Conservation (phyloP, 2,797 vertebrate species). For the Distichodus sexfasciatus region DNA sequence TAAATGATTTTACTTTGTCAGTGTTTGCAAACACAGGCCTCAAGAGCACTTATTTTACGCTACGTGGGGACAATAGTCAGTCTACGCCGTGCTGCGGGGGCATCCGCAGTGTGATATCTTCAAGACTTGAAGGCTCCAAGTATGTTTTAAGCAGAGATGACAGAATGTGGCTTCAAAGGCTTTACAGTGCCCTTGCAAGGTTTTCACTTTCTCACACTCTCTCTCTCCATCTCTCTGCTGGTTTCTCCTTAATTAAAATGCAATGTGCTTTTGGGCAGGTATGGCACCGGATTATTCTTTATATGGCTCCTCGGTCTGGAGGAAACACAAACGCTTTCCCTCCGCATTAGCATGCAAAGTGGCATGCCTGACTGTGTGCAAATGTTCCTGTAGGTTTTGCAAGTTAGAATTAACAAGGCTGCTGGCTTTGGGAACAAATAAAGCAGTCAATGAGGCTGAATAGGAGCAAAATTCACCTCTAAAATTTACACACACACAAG, state of each 20-base stretch:
- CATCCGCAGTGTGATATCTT: not conserved
- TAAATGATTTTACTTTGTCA: not conserved
- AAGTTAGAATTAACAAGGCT: slow-evolving; percentile 23
- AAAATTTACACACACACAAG: slow-evolving; percentile 5
- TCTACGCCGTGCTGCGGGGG: not conserved
- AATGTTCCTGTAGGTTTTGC: slow-evolving; percentile 24
- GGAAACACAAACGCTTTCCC: not conserved
- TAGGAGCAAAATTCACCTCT: slow-evolving; percentile 29
- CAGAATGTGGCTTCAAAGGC: slow-evolving; percentile 14
- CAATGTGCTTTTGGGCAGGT: slow-evolving; percentile 25
- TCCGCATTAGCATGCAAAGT: slow-evolving; percentile 19
- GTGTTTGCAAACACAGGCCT: not conserved
- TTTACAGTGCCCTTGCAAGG: not conserved
- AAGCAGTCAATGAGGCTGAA: slow-evolving; percentile 38
- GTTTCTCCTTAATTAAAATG: slow-evolving; percentile 31
- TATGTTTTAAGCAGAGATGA: slow-evolving; percentile 13
- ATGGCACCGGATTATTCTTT: slow-evolving; percentile 27
- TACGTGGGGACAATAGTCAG: not conserved
- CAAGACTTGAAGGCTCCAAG: not conserved
- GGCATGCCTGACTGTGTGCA: not conserved
- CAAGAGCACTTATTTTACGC: not conserved
- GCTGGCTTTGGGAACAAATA: slow-evolving; percentile 32
- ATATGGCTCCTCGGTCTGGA: slow-evolving; percentile 4
- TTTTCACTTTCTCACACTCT: too few species aligned
- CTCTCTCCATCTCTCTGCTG: not conserved